Evolutionary conservation across 2,113 vertebrate genomes (phyloP), one percentile per base, ranked within the genome.

Genomic region (Oreochromis tanganicae): DNA sequence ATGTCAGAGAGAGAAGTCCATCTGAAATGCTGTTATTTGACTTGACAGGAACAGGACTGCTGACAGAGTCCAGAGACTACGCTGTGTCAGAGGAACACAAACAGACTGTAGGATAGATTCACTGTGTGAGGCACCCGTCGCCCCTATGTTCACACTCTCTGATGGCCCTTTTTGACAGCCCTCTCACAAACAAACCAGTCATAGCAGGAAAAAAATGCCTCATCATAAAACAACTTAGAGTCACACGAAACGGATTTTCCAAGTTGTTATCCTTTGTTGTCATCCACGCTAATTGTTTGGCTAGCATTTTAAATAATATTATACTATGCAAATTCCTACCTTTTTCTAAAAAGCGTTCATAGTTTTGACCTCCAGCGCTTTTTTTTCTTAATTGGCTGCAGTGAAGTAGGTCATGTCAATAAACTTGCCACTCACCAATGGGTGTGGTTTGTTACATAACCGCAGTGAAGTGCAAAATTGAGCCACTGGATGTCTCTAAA

Each of bases 41-140:
- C 84, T 90, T 94, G 95, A 94, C 95, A 94, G 93, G 88, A 94
- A 92, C 93, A 87, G 61, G 68, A 46, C 87, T 90, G 89, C 81
- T 87, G 90, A 95, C 93, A 92, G 93, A 93, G 95, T 94, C 94
- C 92, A 92, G 95, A 94, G 95, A 95, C 88, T 80, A 50, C 63
- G 55, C 57, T 75, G 90, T 94, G 94, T 95, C 92, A 92, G 92
- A 85, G 92, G 85, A 95, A 81, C 93, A 93, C 94, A 95, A 95
- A 93, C 93, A 95, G 90, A 94, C 80, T 84, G 83, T 52, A 87
- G 88, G 89, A 92, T 90, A 75, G 88, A 93, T 88, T 88, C 83
- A 50, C 79, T 56, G 85, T 87, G 81, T 90, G 87, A 88, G 90
- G 83, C 83, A 7, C 86, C 80, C 79, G 14, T 71, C 66, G 29